Percentiles rank a stretch among this genome's conserved stretches.
Evolutionary conservation across 2,113 vertebrate genomes (phyloP).

Genomic region (Limnothrissa miodon): DNA sequence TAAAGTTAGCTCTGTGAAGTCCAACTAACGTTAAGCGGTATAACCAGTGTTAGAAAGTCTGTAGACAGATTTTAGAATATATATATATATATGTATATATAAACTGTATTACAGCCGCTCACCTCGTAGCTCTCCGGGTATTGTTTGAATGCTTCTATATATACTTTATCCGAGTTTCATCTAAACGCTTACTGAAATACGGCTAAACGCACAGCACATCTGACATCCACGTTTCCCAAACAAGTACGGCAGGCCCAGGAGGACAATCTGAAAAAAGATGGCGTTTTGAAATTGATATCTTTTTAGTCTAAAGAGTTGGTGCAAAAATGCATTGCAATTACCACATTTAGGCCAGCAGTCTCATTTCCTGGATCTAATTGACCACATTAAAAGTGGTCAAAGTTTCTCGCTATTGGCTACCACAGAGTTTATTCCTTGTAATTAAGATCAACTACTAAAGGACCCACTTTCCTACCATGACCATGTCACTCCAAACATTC

Average conservation of each 20-base stretch:
- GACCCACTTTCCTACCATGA: too few relatives aligned
- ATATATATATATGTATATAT: too few relatives aligned
- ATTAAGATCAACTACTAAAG: too few relatives aligned
- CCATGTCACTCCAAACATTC: neutral
- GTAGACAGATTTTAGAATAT: too few relatives aligned
- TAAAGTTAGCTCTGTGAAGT: neutral
- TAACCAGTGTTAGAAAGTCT: too few relatives aligned
- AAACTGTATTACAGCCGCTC: neutral
- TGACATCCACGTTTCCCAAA: constrained; percentile 29
- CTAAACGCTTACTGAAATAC: neutral
- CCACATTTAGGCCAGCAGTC: neutral
- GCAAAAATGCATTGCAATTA: neutral
- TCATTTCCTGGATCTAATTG: neutral
- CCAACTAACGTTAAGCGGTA: too few relatives aligned
- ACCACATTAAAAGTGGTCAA: too few relatives aligned
- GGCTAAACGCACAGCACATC: neutral
- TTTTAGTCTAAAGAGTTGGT: neutral
- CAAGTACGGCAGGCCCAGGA: constrained; percentile 33
- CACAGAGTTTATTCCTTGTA: too few relatives aligned
- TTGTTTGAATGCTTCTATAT: neutral
- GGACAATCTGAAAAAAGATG: constrained; percentile 1
- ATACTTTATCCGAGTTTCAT: neutral
- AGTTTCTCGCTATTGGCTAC: too few relatives aligned
- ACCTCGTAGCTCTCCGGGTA: neutral
- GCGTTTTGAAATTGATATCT: neutral